These are phyloP conservation scores for Pseudochirops corinnae DNA, from an alignment of 2,797 vertebrate genomes.

Conservation along the genomic window DNA sequence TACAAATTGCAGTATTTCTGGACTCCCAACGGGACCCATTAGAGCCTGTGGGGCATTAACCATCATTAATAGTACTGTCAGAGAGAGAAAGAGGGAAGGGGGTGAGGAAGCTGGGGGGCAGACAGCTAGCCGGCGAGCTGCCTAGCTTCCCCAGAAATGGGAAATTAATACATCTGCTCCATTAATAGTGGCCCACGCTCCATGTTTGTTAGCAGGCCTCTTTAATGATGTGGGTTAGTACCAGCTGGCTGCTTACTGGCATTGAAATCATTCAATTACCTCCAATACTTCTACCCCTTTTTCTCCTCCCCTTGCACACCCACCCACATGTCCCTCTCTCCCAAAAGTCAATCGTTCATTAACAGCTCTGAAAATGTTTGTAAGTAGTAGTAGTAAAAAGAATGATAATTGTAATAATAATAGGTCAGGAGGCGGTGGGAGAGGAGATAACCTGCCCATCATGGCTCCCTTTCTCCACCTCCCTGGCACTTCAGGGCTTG, in stretches of 20 bases:
- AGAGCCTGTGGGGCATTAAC: slow-evolving; percentile 99
- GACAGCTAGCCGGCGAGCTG: slow-evolving; percentile 88
- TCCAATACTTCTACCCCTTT: slow-evolving; percentile 78
- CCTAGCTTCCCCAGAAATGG: slow-evolving; percentile 94
- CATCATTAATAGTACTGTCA: slow-evolving; percentile 93
- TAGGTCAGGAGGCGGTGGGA: neutral
- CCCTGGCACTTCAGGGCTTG: neutral
- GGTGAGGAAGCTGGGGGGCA: slow-evolving; percentile 81
- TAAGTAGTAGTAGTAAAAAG: neutral
- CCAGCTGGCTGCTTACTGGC: slow-evolving; percentile 90
- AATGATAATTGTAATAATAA: neutral
- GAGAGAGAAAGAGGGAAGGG: slow-evolving; percentile 39
- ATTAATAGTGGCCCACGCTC: slow-evolving; percentile 94
- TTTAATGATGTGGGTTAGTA: slow-evolving; percentile 95
- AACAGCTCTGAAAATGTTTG: slow-evolving; percentile 86
- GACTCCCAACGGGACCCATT: slow-evolving; percentile 98
- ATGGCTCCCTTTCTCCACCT: neutral
- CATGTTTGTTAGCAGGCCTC: slow-evolving; percentile 95
- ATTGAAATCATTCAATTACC: slow-evolving; percentile 93
- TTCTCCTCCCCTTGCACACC: slow-evolving; percentile 68
- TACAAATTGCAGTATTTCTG: slow-evolving; percentile 99
- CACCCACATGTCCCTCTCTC: slow-evolving; percentile 68
- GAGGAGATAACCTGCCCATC: neutral
- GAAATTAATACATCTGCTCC: slow-evolving; percentile 98
- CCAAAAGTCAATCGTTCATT: slow-evolving; percentile 88